phyloP scores from a whole-genome alignment of 2,797 vertebrate species.

The Petrocephalus schoutedeni region DNA sequence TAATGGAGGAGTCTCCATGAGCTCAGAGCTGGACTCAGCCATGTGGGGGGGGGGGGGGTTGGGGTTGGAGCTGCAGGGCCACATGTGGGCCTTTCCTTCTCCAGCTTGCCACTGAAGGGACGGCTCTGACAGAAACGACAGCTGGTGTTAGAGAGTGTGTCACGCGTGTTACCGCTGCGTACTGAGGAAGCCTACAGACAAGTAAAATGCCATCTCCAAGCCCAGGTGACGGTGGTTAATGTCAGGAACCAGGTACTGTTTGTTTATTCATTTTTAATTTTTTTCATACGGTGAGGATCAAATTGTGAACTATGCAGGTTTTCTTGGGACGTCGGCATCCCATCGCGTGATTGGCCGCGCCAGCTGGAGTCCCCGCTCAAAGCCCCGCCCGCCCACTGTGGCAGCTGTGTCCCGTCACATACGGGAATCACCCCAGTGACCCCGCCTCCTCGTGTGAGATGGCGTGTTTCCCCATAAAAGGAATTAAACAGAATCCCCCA shows the following conservation, averaged over 20 bases:
- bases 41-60: not conserved
- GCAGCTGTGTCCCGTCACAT: not conserved
- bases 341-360: not conserved
- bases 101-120: constrained; percentile 14
- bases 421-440: not conserved
- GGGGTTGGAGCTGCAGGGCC: constrained; percentile 32
- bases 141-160: not conserved
- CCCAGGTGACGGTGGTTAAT: not conserved
- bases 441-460: constrained; percentile 43
- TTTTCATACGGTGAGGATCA: not conserved
- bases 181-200: not conserved
- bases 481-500: not conserved
- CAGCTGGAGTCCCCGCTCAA: not conserved
- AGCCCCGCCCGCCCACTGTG: not conserved
- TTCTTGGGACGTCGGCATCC: not conserved
- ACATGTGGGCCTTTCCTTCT: constrained; percentile 48
- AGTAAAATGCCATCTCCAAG: not conserved
- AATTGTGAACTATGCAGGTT: not conserved
- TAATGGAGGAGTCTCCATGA: constrained; percentile 66
- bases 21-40: constrained; percentile 41
- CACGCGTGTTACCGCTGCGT: not conserved
- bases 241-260: not conserved
- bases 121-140: not conserved
- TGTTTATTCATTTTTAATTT: not conserved
- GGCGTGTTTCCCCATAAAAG: constrained; percentile 42